These are phyloP conservation scores for Dinomys branickii DNA, from an alignment of 2,113 vertebrate species.

Conservation along the genomic window DNA sequence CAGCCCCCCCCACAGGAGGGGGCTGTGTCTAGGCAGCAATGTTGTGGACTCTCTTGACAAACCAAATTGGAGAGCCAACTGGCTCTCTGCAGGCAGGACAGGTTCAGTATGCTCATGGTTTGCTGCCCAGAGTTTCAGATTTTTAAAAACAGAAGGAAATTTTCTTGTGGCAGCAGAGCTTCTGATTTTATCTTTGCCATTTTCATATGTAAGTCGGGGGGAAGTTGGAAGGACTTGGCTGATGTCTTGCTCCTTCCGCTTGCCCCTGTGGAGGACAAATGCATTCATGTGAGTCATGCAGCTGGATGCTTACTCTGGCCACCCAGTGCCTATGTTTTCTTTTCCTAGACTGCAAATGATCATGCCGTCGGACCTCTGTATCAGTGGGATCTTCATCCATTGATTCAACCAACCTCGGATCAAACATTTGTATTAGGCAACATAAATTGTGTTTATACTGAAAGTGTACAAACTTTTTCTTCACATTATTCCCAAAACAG, in stretches of 20 bases:
- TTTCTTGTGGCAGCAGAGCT: not conserved
- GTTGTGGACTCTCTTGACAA: not conserved
- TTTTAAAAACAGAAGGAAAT: not conserved
- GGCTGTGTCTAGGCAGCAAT: not conserved
- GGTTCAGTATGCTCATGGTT: not conserved
- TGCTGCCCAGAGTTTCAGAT: not conserved
- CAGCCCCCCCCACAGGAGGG: not conserved
- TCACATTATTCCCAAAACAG: not conserved
- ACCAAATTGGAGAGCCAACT: not conserved
- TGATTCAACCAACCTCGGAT: not conserved
- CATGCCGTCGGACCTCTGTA: not conserved
- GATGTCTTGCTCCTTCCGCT: not conserved
- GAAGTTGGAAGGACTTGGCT: not conserved
- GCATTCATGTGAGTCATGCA: not conserved
- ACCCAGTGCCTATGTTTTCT: not conserved
- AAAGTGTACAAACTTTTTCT: not conserved
- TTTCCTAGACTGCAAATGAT: not conserved
- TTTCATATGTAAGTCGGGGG: not conserved
- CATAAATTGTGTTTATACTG: not conserved
- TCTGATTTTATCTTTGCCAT: not conserved
- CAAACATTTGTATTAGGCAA: not conserved
- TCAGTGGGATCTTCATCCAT: not conserved
- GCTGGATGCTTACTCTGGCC: not conserved
- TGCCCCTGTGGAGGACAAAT: not conserved
- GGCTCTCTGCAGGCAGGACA: not conserved